phyloP scores from a whole-genome alignment of 2,113 vertebrate genomes.

The Aspiorhynchus laticeps region DNA sequence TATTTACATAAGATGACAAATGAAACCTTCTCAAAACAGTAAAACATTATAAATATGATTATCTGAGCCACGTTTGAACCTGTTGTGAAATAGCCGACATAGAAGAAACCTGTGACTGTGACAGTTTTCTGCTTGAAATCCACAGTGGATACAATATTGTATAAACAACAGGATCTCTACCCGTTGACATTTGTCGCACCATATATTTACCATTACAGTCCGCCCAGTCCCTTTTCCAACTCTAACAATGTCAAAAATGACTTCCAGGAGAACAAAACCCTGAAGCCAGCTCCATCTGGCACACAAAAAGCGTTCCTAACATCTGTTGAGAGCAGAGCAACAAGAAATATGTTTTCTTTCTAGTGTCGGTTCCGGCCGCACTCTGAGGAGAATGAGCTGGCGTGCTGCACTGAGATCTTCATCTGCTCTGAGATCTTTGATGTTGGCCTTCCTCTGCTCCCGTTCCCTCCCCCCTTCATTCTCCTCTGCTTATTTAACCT shows the following conservation, averaged over 20 bases:
- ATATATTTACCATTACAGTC: slow-evolving; percentile 3
- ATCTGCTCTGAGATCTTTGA: slow-evolving; percentile 35
- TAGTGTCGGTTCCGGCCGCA: not conserved
- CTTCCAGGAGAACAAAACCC: slow-evolving; percentile 4
- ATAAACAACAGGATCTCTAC: not conserved
- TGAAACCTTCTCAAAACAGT: not conserved
- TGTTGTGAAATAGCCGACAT: not conserved
- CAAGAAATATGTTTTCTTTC: slow-evolving; percentile 21
- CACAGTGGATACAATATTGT: not conserved
- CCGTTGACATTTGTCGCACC: not conserved
- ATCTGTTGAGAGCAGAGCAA: slow-evolving; percentile 16
- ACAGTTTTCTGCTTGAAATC: not conserved
- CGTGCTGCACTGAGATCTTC: slow-evolving; percentile 20
- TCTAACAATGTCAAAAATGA: not conserved
- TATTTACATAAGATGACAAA: not conserved
- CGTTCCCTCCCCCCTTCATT: slow-evolving; percentile 10
- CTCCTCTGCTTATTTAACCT: slow-evolving; percentile 76
- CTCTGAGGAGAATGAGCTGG: slow-evolving; percentile 22
- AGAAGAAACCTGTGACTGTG: not conserved
- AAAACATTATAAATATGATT: not conserved
- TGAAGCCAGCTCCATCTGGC: not conserved
- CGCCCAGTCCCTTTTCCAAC: slow-evolving; percentile 4
- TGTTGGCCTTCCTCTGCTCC: slow-evolving; percentile 22
- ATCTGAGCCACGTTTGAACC: not conserved
- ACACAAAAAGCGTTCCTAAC: slow-evolving; percentile 3